Evolutionary conservation across 2,113 vertebrate genomes (phyloP), one percentile per base, ranked within the genome.

Genomic region (Marmota monax): DNA sequence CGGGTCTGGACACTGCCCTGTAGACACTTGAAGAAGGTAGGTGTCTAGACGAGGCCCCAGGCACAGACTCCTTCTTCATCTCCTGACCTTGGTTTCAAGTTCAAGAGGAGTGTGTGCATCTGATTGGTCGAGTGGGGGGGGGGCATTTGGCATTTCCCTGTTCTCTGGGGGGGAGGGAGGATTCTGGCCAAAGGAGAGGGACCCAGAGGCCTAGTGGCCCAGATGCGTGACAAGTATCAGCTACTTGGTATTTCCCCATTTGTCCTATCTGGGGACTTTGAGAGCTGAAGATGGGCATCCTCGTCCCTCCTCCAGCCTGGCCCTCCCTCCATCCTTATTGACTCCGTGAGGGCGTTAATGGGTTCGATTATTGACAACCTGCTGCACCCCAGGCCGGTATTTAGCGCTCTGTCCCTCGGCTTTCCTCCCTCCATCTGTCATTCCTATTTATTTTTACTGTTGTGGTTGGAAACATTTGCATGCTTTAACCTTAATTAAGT

Each of bases 81-180:
- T n/a, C 51, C 2, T 3, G 51, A 58, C 12, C 74, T 87, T 63
- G 20, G 34, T 22, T 39, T 84, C 69, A 17, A 7, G 22, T 20
- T 61, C 37, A 65, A 18, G 37, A 9, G 8, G 22, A 74, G 56
- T 0, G 0, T 37, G 34, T 0, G 27, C 20, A 0, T 58, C 37
- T 17, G 17, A 61, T 10, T 45, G 51, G 42, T 34, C 9, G 23
- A 56, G 65, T 58, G 5, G 1, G 48, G 37, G 37, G 37, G 37
- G 37, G 53, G 0, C 13, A 4, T 25, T 6, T 51, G 87, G 34
- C 27, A 11, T 42, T 70, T 69, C 27, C 48, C 22, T 34, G 2
- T 84, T 14, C 58, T 61, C 0, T 48, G 61, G 39, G 11, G 11
- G 37, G 23, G 37, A 16, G 25, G 79, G 22, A 8, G 51, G 1